Conservation (phyloP, 1,140 invertebrate genomes). For the Nephotettix cincticeps region DNA sequence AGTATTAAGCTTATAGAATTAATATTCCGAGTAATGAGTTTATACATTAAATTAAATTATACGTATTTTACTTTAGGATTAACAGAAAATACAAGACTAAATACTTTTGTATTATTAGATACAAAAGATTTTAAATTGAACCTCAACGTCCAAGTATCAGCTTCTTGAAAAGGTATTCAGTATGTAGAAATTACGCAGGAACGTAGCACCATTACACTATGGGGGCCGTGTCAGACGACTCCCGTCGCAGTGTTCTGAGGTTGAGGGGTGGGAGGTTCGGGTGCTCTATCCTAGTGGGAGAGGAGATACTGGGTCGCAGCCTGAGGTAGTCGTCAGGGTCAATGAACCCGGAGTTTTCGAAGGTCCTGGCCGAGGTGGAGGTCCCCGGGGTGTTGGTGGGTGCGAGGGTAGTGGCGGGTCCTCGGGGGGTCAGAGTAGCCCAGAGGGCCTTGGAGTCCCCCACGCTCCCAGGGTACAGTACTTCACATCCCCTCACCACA, state of each 20-base stretch:
- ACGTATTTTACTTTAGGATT: no score
- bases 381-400: constrained; percentile 11
- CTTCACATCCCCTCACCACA: constrained; percentile 48
- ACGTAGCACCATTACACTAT: not conserved
- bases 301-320: constrained; percentile 61
- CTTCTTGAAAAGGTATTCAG: no score
- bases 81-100: no score
- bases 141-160: no score
- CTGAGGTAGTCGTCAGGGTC: constrained; percentile 66
- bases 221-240: constrained; percentile 19
- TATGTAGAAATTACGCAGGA: no score
- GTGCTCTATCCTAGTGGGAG: constrained; percentile 75
- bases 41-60: no score
- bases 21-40: no score
- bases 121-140: no score
- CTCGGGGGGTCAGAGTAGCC: constrained; percentile 78
- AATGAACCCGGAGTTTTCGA: constrained; percentile 70
- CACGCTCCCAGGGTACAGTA: constrained; percentile 52
- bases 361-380: constrained; percentile 48
- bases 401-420: constrained; percentile 57
- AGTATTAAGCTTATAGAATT: no score
- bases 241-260: constrained; percentile 49
- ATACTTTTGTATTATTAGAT: no score
- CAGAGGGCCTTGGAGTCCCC: constrained; percentile 71
- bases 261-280: constrained; percentile 75